Evolutionary conservation across 35 echinoderm and acorn worm species (phyloP), one percentile per base, ranked within the genome.

Genomic region (Chiridota heheva): DNA sequence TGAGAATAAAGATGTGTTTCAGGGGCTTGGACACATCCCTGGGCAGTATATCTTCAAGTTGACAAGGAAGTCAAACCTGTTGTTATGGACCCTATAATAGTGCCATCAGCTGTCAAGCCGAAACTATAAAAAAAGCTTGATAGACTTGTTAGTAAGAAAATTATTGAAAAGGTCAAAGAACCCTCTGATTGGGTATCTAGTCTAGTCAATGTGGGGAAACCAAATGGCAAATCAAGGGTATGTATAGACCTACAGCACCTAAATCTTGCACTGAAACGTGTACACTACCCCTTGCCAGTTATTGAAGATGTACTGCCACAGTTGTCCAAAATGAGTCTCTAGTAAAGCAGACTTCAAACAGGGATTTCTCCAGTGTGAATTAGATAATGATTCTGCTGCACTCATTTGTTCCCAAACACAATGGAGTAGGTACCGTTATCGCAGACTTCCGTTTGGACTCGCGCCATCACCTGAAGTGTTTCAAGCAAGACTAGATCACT

Each of bases 191-290:
- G 81, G 88, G 88, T 90, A 42, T 55, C 55, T 20, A 35, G 36
- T 7, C 33, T 90, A 22, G 48, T 78, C 40, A 47, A 26, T n/a
- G 69, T 78, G 25, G 7, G 69, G 44, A 85, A 90, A 26, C 42
- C 80, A 40, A 69, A 66, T 69, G 87, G 87, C 1, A 84, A 77
- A 28, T 16, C 58, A n/a, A 73, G 87, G 36, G 57, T 90, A 2
- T 90, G 70, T 37, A 83, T 90, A 26, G 87, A 90, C 44, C 87
- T 61, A 10, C 61, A 61, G 76, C 47, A 74, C 35, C 53, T 90
- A 27, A 90, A 84, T 55, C 38, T 35, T 0, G 67, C 78, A 20
- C 31, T 90, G 31, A 76, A 77, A 69, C 38, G 87, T 26, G 31
- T 40, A 36, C 77, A 90, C 39, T 77, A 76, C 41, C 79, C 42